Conservation (phyloP, 2,113 vertebrate species). For the Spea bombifrons region DNA sequence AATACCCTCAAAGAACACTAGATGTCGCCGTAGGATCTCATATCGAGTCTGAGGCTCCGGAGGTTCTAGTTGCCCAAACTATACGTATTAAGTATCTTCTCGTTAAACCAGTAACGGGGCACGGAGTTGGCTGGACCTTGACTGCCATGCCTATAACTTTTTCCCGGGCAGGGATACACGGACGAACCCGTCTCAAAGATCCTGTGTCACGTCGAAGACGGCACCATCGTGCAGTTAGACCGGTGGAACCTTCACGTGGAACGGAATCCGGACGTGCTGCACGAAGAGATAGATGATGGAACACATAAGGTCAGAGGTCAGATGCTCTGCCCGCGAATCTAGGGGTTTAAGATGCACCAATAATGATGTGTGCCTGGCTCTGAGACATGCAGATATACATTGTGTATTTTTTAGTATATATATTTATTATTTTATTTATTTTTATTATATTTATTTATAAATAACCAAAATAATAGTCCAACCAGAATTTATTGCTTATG, state of each 20-base stretch:
- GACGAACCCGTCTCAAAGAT: slow-evolving; percentile 80
- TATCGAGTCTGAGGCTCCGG: no score
- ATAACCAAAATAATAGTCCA: no score
- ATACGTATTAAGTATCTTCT: no score
- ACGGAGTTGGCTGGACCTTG: not conserved
- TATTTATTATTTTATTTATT: not conserved
- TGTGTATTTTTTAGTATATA: not conserved
- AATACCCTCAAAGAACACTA: no score
- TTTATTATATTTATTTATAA: not conserved
- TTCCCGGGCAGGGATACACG: slow-evolving; percentile 69
- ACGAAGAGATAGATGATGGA: slow-evolving; percentile 74
- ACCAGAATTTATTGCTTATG: no score
- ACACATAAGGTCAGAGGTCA: slow-evolving; percentile 69
- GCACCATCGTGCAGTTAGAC: slow-evolving; percentile 75
- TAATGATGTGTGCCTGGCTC: not conserved
- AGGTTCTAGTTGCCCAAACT: no score
- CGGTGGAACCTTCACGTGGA: slow-evolving; percentile 81
- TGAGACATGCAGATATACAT: not conserved
- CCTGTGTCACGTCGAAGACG: slow-evolving; percentile 77
- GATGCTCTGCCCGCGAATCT: slow-evolving; percentile 28
- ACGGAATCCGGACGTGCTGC: slow-evolving; percentile 72
- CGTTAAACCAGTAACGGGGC: no score
- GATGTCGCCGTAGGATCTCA: no score
- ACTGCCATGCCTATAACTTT: not conserved
- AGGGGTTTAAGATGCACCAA: slow-evolving; percentile 3